Base-by-base conservation (phyloP, 2,797 vertebrate genomes). In the Bryconaethiops microstoma region DNA sequence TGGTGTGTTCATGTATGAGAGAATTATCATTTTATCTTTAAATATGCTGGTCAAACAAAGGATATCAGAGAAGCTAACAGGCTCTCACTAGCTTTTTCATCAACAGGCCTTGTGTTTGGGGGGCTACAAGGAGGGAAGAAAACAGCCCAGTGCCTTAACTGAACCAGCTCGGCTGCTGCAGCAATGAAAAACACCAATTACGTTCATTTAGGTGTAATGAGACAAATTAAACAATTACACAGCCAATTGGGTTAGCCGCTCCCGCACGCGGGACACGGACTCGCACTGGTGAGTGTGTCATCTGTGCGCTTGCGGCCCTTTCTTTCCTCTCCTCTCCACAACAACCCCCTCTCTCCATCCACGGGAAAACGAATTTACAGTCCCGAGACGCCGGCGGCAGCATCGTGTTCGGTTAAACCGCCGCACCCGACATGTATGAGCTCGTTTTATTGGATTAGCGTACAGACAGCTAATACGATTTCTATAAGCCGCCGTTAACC, bases 171-270 rank as follows among this genome's bases (percentile, higher is more conserved):
- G 48, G 80, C 76, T 77, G 80, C 82, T 70, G 76, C 67, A 83
- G 59, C 83, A 75, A 88, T 82, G 84, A 89, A 90, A 90, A 92
- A 91, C 86, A 89, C 85, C 88, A 91, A 92, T 92, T 91, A 90
- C 88, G 86, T 88, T 86, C 86, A 90, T 91, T 89, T 89, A 72
- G 62, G 86, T 90, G 88, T 91, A 92, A 92, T 92, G 90, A 91
- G 85, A 90, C 89, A 90, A 92, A 93, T 93, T 91, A 93, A 92
- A 92, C 89, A 92, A 92, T 94, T 93, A 93, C 88, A 90, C 92
- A 90, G 91, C 88, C 91, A 89, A 92, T 89, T 92, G 91, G 88
- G 86, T 92, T 89, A 90, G 89, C 76, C 39, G 87, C 88, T 89
- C 79, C 86, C 81, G 79, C 86, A 88, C 87, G 86, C 87, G 84